Percentiles rank a stretch among this genome's conserved stretches.
These are phyloP conservation scores for Andrena minutula DNA, from an alignment of 2,888 invertebrate species.

Conservation along the genomic window DNA sequence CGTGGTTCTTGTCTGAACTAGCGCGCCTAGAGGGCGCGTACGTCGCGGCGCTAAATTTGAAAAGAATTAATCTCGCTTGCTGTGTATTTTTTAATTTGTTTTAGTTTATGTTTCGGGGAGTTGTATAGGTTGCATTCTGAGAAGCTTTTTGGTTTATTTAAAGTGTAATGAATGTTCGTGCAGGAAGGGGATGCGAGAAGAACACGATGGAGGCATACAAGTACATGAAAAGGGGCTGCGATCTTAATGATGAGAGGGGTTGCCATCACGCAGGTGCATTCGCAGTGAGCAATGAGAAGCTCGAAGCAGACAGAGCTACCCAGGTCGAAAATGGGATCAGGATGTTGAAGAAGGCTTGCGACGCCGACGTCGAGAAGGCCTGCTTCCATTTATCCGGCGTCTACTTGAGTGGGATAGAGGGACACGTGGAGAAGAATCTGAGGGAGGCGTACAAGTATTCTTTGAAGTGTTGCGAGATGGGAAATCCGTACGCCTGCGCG, in stretches of 20 bases:
- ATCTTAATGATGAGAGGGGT: slow-evolving; percentile 89
- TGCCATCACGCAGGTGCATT: slow-evolving; percentile 91
- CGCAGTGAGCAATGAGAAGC: slow-evolving; percentile 13
- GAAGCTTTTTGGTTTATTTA: too few relatives aligned
- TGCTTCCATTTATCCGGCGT: slow-evolving; percentile 94
- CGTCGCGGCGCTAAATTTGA: slow-evolving; percentile 7
- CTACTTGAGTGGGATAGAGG: slow-evolving; percentile 91
- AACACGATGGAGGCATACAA: slow-evolving; percentile 86
- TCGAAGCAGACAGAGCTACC: slow-evolving; percentile 52
- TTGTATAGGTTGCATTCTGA: not conserved
- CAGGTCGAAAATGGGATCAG: slow-evolving; percentile 84
- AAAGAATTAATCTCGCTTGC: not conserved
- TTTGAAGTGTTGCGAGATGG: slow-evolving; percentile 92
- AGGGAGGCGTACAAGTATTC: slow-evolving; percentile 92
- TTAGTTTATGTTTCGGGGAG: not conserved
- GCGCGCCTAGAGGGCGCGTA: not conserved
- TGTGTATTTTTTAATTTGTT: not conserved
- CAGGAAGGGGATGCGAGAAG: slow-evolving; percentile 76
- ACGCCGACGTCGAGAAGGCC: slow-evolving; percentile 87
- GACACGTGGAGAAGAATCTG: slow-evolving; percentile 88
- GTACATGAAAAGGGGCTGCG: slow-evolving; percentile 93
- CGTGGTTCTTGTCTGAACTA: not conserved
- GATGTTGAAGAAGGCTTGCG: slow-evolving; percentile 86
- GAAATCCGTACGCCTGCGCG: slow-evolving; percentile 95
- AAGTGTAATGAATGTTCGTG: not conserved